Conservation (phyloP, 2,797 vertebrate genomes). For the Enteromius afrohamiltoni region DNA sequence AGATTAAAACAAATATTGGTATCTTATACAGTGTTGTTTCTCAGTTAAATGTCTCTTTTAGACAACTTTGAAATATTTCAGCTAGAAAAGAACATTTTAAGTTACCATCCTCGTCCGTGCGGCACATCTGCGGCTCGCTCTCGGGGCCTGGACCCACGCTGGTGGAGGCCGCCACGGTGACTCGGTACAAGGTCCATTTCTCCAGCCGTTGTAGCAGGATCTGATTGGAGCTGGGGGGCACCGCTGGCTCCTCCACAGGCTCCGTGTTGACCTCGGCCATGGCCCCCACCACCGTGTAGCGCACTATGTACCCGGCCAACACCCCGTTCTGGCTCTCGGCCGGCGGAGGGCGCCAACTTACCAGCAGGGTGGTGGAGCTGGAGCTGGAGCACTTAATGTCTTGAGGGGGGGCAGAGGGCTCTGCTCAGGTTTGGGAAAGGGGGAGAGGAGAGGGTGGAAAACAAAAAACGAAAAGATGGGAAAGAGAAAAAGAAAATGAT, state of each 20-base stretch:
- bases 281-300: constrained; percentile 85
- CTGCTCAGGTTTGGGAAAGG: constrained; percentile 81
- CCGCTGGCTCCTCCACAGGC: constrained; percentile 82
- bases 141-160: constrained; percentile 90
- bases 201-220: constrained; percentile 89
- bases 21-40: neutral
- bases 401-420: constrained; percentile 98
- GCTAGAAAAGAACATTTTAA: neutral
- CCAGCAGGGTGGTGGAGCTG: constrained; percentile 97
- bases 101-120: constrained; percentile 95
- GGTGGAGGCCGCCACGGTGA: constrained; percentile 90
- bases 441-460: constrained; percentile 85
- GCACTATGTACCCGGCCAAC: constrained; percentile 93
- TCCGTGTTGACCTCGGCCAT: constrained; percentile 66
- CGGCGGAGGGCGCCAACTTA: constrained; percentile 97
- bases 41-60: neutral
- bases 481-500: constrained; percentile 89
- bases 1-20: neutral
- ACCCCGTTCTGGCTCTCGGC: constrained; percentile 91
- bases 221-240: constrained; percentile 83
- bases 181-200: constrained; percentile 95
- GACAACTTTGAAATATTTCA: neutral
- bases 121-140: constrained; percentile 88
- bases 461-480: constrained; percentile 91
- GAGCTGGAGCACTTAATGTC: constrained; percentile 95